Evolutionary conservation across 2,113 vertebrate species (phyloP), one percentile per base, ranked within the genome.

Genomic region (Acinonyx jubatus): DNA sequence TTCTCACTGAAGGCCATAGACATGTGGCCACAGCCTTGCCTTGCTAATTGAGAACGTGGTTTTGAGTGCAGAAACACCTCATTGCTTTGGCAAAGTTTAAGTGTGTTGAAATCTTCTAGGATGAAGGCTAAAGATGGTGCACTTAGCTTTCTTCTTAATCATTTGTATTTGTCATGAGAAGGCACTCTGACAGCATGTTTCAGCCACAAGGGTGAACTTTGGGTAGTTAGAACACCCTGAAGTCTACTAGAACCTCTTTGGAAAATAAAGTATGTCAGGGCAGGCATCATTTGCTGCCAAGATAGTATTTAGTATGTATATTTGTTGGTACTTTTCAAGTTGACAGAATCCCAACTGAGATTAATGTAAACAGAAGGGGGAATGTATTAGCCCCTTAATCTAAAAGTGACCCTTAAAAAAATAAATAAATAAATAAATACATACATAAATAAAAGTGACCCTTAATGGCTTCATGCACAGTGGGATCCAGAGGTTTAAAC

Each of bases 21-120:
- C 41, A 38, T 33, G 38, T 50, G 65, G 8, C 85, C 78, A 73
- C 52, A 68, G 33, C 61, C 41, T 7, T 31, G 45, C 19, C 41
- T 92, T 85, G 36, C 33, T 92, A 71, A 96, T 68, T 69, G 68
- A 97, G n/a, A 88, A 50, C 11, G 25, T 89, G 41, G 16, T 94
- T 96, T 84, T 87, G 57, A 91, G 66, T 50, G 48, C 48, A 73
- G n/a, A 41, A 87, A 61, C 23, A 63, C 15, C 13, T 93, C 33
- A 13, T 25, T 95, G 57, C 69, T 94, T 97, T 93, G 66, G 61
- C 68, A 65, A 36, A 31, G 11, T 96, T 88, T 71, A 91, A 91
- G 23, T 41, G 7, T 82, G 52, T 85, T 93, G 91, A 91, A 98
- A 36, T 85, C 63, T 86, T 78, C 33, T 63, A 81, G 78, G 25